phyloP scores from a whole-genome alignment of 2,113 vertebrate genomes.

The Rhadina sibilatrix region DNA sequence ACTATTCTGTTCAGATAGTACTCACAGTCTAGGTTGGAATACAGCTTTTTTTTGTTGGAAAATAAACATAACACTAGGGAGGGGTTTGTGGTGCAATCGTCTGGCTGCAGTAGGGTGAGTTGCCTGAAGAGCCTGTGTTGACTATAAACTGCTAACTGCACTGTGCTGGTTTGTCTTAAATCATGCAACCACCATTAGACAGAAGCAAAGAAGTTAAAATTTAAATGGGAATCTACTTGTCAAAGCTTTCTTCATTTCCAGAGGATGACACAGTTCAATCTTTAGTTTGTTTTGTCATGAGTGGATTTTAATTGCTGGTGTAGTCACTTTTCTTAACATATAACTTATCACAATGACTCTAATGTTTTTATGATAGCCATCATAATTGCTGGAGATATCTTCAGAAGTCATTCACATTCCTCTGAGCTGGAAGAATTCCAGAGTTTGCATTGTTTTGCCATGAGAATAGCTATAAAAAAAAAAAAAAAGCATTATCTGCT shows the following conservation, averaged over 20 bases:
- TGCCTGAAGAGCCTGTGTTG: not conserved
- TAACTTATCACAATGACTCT: slow-evolving; percentile 2
- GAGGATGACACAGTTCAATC: not conserved
- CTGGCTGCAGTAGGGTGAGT: not conserved
- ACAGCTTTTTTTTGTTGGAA: not conserved
- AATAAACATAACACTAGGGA: not conserved
- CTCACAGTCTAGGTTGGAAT: not conserved
- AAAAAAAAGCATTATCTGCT: slow-evolving; percentile 9
- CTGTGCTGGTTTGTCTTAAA: not conserved
- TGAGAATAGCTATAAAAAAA: slow-evolving; percentile 20
- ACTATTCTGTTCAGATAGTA: not conserved
- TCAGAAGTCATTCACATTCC: slow-evolving; percentile 20
- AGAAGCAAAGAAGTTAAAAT: not conserved
- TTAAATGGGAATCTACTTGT: not conserved
- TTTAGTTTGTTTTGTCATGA: not conserved
- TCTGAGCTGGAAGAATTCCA: slow-evolving; percentile 27
- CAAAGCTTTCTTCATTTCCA: not conserved
- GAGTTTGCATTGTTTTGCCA: slow-evolving; percentile 7
- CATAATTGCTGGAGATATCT: slow-evolving; percentile 24
- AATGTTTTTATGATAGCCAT: slow-evolving; percentile 46
- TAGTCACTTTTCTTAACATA: slow-evolving; percentile 15
- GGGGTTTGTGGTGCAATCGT: not conserved
- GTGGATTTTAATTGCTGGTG: slow-evolving; percentile 28
- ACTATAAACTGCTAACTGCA: not conserved
- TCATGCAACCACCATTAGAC: not conserved